phyloP scores from a whole-genome alignment of 2,113 vertebrate genomes.

The Indicator indicator region DNA sequence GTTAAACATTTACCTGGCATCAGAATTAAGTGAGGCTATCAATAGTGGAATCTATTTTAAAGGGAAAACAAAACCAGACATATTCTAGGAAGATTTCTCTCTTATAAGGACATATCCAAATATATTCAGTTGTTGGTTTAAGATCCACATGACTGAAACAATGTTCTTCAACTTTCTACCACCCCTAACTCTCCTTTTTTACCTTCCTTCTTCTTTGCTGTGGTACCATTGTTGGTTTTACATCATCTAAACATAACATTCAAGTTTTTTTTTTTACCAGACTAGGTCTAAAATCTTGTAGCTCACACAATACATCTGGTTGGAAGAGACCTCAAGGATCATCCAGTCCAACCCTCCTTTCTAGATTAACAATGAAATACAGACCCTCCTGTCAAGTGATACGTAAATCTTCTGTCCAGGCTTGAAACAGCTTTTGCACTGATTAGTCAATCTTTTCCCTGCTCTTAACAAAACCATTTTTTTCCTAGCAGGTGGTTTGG shows the following conservation, averaged over 20 bases:
- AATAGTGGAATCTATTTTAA: background rate
- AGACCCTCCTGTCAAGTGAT: background rate
- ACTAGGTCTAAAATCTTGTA: background rate
- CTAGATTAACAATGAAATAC: background rate
- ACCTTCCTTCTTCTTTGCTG: background rate
- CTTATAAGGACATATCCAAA: background rate
- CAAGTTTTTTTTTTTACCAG: background rate
- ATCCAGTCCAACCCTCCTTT: background rate
- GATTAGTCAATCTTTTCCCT: background rate
- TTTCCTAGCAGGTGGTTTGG: background rate
- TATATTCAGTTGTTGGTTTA: background rate
- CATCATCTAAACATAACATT: background rate
- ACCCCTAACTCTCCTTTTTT: background rate
- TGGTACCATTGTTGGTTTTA: background rate
- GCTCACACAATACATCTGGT: background rate
- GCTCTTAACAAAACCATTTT: background rate
- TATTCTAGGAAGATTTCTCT: background rate
- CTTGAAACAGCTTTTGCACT: constrained; percentile 1
- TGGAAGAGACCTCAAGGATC: no score
- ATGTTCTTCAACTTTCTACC: background rate
- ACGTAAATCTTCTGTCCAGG: background rate
- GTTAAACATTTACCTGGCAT: background rate
- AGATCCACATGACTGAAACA: background rate
- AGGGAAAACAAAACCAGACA: background rate
- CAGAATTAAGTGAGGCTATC: background rate